These are phyloP conservation scores for Hyles lineata DNA, from an alignment of 2,888 invertebrate genomes.

Conservation along the genomic window DNA sequence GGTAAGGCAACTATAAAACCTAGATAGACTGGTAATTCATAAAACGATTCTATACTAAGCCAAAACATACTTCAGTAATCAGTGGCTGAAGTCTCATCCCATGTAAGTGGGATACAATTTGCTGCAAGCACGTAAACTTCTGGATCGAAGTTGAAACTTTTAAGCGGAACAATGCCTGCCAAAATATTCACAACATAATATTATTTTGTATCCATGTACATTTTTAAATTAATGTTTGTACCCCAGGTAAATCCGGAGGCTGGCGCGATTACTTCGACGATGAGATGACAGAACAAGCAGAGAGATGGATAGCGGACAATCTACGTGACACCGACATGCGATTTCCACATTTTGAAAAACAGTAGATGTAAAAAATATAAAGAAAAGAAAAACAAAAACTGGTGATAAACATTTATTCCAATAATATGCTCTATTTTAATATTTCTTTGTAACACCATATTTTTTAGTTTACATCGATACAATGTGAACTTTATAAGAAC, in stretches of 20 bases:
- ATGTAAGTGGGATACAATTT: no score
- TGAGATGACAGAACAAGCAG: slow-evolving; percentile 87
- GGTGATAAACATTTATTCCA: slow-evolving; percentile 83
- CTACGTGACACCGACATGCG: slow-evolving; percentile 84
- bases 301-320: slow-evolving; percentile 89
- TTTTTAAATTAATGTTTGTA: slow-evolving; percentile 11
- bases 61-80: no score
- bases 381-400: slow-evolving; percentile 61
- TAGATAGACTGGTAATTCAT: no score
- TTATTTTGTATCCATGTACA: background rate
- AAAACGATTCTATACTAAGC: no score
- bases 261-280: slow-evolving; percentile 90
- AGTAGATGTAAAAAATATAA: slow-evolving; percentile 30
- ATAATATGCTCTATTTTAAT: slow-evolving; percentile 82
- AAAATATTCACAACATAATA: no score
- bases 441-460: slow-evolving; percentile 84
- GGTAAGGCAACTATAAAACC: no score
- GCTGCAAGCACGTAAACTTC: no score
- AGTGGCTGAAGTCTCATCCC: no score
- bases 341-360: slow-evolving; percentile 77
- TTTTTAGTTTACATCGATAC: slow-evolving; percentile 76
- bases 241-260: slow-evolving; percentile 86
- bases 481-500: slow-evolving; percentile 63
- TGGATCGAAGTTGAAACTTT: no score
- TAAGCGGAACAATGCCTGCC: no score